Evolutionary conservation across 2,888 invertebrate species (phyloP), one percentile per base, ranked within the genome.

Genomic region (Yponomeuta malinellus): DNA sequence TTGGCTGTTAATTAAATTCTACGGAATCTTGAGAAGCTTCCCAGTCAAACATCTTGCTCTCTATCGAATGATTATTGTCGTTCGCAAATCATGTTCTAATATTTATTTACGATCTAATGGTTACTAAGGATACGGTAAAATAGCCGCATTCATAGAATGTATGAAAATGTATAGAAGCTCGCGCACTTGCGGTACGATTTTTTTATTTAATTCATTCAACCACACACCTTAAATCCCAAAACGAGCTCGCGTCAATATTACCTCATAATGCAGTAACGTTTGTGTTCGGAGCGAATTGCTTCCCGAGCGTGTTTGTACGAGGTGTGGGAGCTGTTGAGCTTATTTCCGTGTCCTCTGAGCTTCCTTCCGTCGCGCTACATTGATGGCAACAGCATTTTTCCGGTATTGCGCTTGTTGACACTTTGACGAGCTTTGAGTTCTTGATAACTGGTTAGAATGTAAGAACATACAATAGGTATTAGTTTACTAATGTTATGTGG

Each of bases 341-440:
- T 90, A 90, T 90, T 90, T 90, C 86, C 88, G 81, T 85, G 87
- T 85, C 87, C 89, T 88, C 84, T 82, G 79, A 84, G 86, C 83
- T 88, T 89, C 87, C 88, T 90, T 88, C 87, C 86, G 84, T 80
- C 43, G 23, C 29, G 10, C 29, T 48, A 68, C 48, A 9, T 33
- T n/a, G 23, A 31, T 65, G 31, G 29, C 29, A 23, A 10, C 31
- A 29, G 52, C 15, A 59, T 59, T 59, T 59, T 59, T 59, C 52
- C 52, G 4, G 15, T 15, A 4, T 59, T 59, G 15, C 52, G 12
- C 52, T 59, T 59, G 52, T 59, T 59, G 52, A 59, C 52, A 15
- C 12, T 59, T 12, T 15, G 52, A 59, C 3, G 52, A 43, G 43
- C 9, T 43, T 43, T 8, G 43, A 43, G 9, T 43, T 43, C 43